Percentiles rank a stretch among this genome's conserved stretches.
Conservation (phyloP, 2,888 invertebrate species). For the Phengaris arion region DNA sequence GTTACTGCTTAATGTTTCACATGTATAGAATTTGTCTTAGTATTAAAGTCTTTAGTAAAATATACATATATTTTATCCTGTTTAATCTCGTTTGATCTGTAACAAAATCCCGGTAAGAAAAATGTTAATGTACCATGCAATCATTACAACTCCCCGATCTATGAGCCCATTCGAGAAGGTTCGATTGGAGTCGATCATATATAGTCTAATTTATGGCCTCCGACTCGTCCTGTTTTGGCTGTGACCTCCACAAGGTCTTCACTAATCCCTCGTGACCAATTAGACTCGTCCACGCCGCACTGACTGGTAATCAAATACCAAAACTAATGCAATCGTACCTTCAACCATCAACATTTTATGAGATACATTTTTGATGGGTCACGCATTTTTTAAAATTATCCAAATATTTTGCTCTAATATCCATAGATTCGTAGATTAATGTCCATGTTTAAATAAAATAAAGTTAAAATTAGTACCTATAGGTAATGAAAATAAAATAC, state of each 20-base stretch:
- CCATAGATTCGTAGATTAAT: too few species aligned
- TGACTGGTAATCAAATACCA: constrained; percentile 65
- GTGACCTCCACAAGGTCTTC: constrained; percentile 54
- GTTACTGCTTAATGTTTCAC: not conserved
- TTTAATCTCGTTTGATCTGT: not conserved
- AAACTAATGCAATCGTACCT: constrained; percentile 46
- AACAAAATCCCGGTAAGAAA: constrained; percentile 27
- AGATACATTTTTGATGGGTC: constrained; percentile 5
- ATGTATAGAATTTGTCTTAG: not conserved
- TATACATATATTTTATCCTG: too few species aligned
- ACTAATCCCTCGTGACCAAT: constrained; percentile 72
- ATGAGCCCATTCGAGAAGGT: constrained; percentile 50
- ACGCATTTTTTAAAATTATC: constrained; percentile 19
- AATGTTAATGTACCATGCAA: constrained; percentile 53
- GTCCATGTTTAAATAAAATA: too few species aligned
- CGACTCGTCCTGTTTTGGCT: constrained; percentile 55
- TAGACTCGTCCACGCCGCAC: constrained; percentile 51
- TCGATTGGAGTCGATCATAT: constrained; percentile 75
- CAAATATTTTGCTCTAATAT: not conserved
- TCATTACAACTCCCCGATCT: constrained; percentile 43
- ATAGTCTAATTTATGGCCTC: constrained; percentile 66
- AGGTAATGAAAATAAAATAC: too few species aligned
- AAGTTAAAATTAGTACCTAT: too few species aligned
- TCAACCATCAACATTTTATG: not conserved
- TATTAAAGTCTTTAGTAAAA: too few species aligned